Base-by-base conservation (phyloP, 2,797 vertebrate species). In the Falco columbarius region DNA sequence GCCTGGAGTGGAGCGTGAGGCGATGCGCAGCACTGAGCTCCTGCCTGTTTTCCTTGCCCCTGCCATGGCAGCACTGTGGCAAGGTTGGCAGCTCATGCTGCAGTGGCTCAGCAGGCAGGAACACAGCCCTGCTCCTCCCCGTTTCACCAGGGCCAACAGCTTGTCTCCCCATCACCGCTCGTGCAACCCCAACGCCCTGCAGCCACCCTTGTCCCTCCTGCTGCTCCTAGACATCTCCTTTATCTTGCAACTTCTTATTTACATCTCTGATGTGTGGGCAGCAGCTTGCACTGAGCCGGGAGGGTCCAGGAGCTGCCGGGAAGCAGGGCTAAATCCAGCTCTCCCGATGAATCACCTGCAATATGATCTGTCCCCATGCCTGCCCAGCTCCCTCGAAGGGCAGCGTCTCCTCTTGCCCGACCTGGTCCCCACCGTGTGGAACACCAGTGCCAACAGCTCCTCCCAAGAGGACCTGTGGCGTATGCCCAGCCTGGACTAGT, bases 291-390 rank as follows among this genome's bases (percentile, higher is more conserved):
- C 26, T 0, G 24, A 68, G 75, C 56, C 81, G 68, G 92, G 65
- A 81, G 79, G 72, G 58, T n/a, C 90, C n/a, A 52, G 83, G 89
- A 90, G 54, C 92, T 96, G 93, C 76, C 0, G 54, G 93, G 94
- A 97, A 97, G 68, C 0, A 0, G 38, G 56, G 92, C 95, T 95
- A 95, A 94, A 94, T 96, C 77, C 88, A 87, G 92, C 81, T 44
- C 32, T 93, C 52, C 8, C 0, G 1, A 68, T 83, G 79, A 96
- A 91, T 92, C 92, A 54, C 86, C 72, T 87, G 95, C 93, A 96
- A 97, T 82, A 92, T 2, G 92, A 97, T 96, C 93, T 26, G 89
- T 89, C 71, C 94, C 56, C 0, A 2, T 23, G 66, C 49, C 81
- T 0, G 12, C 55, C 75, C 2, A 2, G 21, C 22, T 90, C 81